These are phyloP conservation scores for Dipodomys merriami DNA, from an alignment of 2,113 vertebrate genomes.

Conservation along the genomic window DNA sequence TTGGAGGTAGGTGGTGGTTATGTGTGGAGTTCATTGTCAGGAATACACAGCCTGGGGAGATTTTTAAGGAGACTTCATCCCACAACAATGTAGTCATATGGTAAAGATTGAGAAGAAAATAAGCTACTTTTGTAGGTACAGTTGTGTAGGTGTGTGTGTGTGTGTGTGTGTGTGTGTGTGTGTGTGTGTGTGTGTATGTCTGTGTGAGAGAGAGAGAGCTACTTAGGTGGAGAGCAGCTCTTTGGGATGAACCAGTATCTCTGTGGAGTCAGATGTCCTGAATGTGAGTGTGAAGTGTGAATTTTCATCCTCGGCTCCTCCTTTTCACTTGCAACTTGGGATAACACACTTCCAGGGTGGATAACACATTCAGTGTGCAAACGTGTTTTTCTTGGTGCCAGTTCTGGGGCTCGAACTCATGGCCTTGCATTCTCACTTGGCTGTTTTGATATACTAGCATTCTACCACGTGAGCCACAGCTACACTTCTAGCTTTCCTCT, in stretches of 20 bases:
- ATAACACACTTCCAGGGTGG: conserved; percentile 13
- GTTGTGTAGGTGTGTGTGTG: neutral
- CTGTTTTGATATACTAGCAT: too few species aligned
- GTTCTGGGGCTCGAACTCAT: too few species aligned
- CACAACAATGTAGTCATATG: neutral
- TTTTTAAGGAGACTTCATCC: conserved; percentile 40
- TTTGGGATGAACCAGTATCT: neutral
- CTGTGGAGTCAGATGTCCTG: neutral
- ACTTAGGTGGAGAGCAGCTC: too few species aligned
- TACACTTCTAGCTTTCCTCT: too few species aligned
- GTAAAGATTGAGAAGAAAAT: neutral
- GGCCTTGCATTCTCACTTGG: too few species aligned
- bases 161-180: too few species aligned
- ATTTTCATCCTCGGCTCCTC: neutral
- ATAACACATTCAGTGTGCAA: neutral
- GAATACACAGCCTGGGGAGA: conserved; percentile 6
- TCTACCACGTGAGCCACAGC: too few species aligned
- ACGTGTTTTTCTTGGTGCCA: too few species aligned
- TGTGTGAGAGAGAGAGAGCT: too few species aligned
- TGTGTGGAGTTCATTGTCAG: conserved; percentile 67
- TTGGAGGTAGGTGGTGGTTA: neutral
- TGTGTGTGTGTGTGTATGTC: too few species aligned
- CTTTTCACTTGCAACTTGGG: conserved; percentile 4
- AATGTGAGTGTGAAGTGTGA: neutral
- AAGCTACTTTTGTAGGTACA: neutral